Percentiles rank a stretch among this genome's conserved stretches.
These are phyloP conservation scores for Seira musarum DNA, from an alignment of 2,888 invertebrate species.

Conservation along the genomic window DNA sequence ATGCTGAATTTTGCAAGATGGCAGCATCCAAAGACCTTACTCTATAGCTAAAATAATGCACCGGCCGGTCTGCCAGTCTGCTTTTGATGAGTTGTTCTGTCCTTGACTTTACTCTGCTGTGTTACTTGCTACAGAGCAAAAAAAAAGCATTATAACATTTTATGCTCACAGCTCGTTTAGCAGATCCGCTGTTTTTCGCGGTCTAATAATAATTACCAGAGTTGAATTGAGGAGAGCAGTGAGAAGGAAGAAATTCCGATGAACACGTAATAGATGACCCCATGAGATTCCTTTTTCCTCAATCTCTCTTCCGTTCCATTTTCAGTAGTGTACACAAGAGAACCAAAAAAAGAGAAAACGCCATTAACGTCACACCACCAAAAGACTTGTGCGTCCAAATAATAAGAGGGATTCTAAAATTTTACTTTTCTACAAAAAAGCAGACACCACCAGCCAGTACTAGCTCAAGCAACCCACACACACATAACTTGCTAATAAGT, in stretches of 20 bases:
- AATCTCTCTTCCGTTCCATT: conserved; percentile 7
- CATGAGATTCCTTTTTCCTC: conserved; percentile 42
- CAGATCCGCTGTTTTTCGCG: conserved; percentile 22
- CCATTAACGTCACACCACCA: conserved; percentile 44
- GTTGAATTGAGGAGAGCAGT: neutral
- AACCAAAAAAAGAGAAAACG: conserved; percentile 16
- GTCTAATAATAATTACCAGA: conserved; percentile 47
- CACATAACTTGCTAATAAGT: neutral
- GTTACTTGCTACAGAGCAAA: neutral
- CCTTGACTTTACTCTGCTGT: neutral
- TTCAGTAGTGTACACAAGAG: neutral
- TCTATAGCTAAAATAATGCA: too few relatives aligned
- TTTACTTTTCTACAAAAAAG: neutral
- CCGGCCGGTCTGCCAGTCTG: too few relatives aligned
- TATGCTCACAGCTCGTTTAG: neutral
- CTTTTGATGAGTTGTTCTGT: neutral
- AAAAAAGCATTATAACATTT: too few relatives aligned
- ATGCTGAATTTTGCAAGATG: too few relatives aligned
- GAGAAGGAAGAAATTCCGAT: conserved; percentile 18
- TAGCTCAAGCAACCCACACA: neutral
- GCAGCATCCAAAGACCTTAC: too few relatives aligned
- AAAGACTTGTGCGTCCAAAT: neutral
- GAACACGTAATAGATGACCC: conserved; percentile 50
- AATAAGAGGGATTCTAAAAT: neutral
- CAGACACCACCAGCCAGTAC: neutral